Evolutionary conservation across 2,113 vertebrate species (phyloP).

Genomic region (Malurus melanocephalus): DNA sequence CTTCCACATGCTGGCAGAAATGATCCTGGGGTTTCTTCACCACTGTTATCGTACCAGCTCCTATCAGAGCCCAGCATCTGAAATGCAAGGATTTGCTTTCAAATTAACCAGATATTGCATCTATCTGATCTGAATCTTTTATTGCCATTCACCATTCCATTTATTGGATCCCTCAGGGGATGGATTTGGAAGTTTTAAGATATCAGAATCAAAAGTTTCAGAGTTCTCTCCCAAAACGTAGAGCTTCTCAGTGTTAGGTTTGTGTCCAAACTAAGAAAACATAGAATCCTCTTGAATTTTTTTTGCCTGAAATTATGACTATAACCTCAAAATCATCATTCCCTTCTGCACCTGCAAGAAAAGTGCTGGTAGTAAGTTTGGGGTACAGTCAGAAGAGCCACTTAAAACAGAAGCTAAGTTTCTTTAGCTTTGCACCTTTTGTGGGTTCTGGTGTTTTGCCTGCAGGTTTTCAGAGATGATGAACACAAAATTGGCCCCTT

Average conservation of each 20-base stretch:
- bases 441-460: neutral
- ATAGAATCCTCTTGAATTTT: neutral
- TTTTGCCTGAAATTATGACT: neutral
- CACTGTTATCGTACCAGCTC: neutral
- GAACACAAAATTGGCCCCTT: neutral
- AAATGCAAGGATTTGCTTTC: neutral
- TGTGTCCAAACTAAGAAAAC: neutral
- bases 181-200: neutral
- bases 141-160: neutral
- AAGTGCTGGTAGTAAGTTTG: neutral
- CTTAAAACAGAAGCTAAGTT: neutral
- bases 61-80: neutral
- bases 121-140: neutral
- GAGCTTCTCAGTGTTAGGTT: neutral
- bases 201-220: neutral
- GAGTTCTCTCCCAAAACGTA: neutral
- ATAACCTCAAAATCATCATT: neutral
- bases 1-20: neutral
- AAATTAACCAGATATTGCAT: neutral
- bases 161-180: neutral
- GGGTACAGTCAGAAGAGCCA: neutral
- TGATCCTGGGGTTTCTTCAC: neutral
- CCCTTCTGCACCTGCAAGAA: neutral
- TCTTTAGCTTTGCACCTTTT: neutral
- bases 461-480: neutral